phyloP scores from a whole-genome alignment of 2,797 vertebrate species.

The Chaunax sp. region DNA sequence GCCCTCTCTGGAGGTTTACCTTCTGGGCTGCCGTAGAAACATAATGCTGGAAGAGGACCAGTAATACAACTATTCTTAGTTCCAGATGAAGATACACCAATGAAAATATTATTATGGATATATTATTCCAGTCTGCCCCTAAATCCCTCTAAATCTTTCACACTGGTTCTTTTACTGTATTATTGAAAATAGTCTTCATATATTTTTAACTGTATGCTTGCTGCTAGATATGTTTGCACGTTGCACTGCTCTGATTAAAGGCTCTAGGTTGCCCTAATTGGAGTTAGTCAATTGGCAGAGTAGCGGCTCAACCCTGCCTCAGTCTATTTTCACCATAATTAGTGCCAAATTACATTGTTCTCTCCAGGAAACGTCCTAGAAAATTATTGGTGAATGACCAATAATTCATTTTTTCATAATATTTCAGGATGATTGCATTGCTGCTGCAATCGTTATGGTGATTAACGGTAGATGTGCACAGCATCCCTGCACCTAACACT shows the following conservation, averaged over 20 bases:
- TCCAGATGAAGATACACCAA: too few species aligned
- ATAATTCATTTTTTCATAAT: too few species aligned
- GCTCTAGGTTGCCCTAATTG: slow-evolving; percentile 2
- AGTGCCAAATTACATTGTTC: background rate
- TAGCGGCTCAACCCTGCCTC: background rate
- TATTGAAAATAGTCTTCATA: too few species aligned
- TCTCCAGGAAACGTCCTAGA: background rate
- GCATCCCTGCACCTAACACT: background rate
- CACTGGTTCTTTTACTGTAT: too few species aligned
- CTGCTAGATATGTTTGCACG: background rate
- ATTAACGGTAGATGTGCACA: background rate
- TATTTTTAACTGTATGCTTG: too few species aligned
- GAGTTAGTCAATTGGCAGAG: background rate
- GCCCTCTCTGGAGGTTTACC: too few species aligned
- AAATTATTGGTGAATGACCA: background rate
- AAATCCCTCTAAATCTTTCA: too few species aligned
- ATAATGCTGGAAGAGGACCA: too few species aligned
- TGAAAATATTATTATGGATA: too few species aligned
- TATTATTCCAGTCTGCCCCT: too few species aligned
- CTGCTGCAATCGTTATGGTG: background rate
- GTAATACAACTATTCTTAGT: too few species aligned
- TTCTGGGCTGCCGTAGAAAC: too few species aligned
- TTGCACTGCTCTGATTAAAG: background rate
- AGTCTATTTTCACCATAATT: background rate
- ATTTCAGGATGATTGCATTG: background rate